A percentile compares a stretch with the other conserved stretches of the same genome.
Evolutionary conservation across 2,113 vertebrate species (phyloP).

Genomic region (Delphinapterus leucas): DNA sequence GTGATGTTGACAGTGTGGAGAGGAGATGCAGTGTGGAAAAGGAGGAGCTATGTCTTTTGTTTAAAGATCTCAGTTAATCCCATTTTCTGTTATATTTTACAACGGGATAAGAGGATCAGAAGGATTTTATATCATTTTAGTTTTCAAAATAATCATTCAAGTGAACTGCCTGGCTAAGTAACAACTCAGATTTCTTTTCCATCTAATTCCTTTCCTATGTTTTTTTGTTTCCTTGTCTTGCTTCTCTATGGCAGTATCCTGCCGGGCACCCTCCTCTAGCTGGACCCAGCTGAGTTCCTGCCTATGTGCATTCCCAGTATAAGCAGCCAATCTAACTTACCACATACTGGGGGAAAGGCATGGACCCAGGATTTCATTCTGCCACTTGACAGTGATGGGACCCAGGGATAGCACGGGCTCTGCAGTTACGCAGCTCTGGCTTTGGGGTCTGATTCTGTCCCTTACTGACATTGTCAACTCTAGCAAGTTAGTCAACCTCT

Average conservation of each 20-base stretch:
- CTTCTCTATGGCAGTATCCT: neutral
- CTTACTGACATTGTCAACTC: neutral
- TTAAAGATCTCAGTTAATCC: conserved; percentile 8
- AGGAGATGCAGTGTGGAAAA: neutral
- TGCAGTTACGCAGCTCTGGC: neutral
- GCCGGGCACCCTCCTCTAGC: neutral
- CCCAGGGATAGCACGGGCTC: neutral
- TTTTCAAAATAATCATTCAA: neutral
- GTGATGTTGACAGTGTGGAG: neutral
- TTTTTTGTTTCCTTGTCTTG: neutral
- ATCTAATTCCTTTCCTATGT: neutral
- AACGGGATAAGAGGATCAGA: neutral
- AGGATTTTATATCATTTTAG: neutral
- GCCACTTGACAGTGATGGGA: neutral
- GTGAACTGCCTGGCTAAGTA: neutral
- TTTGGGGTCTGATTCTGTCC: neutral
- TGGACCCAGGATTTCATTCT: neutral
- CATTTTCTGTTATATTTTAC: neutral
- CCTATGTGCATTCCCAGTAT: neutral
- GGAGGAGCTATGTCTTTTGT: neutral
- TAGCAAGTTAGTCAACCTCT: neutral
- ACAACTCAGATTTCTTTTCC: neutral
- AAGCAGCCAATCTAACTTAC: neutral
- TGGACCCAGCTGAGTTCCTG: neutral
- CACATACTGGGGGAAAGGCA: neutral